Conservation (phyloP, 2,888 invertebrate species). For the Trissolcus brochymenae region DNA sequence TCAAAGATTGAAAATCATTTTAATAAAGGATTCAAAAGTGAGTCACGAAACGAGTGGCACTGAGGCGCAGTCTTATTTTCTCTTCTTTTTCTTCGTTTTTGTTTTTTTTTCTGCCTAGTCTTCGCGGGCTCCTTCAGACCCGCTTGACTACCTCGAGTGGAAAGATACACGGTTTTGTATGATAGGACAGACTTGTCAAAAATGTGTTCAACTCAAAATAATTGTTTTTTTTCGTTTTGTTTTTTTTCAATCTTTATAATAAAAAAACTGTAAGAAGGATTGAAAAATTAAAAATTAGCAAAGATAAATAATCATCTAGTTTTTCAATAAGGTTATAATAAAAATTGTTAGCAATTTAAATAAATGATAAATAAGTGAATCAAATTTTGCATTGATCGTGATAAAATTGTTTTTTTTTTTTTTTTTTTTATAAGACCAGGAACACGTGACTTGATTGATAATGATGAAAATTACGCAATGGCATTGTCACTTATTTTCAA, state of each 20-base stretch:
- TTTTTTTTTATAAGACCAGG: no score
- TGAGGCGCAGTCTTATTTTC: constrained; percentile 26
- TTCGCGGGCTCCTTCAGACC: constrained; percentile 28
- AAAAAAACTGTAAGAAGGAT: no score
- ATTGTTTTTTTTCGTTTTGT: not conserved
- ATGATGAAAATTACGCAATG: constrained; percentile 13
- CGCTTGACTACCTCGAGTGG: constrained; percentile 36
- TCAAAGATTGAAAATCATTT: constrained; percentile 22
- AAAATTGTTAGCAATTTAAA: no score
- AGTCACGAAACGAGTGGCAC: constrained; percentile 43
- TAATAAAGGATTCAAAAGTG: constrained; percentile 21
- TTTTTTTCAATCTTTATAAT: no score
- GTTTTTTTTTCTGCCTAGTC: not conserved
- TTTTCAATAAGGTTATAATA: no score
- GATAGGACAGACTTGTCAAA: constrained; percentile 33
- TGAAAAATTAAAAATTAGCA: no score
- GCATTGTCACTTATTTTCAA: constrained; percentile 9
- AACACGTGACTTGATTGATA: constrained; percentile 6
- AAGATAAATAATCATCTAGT: no score
- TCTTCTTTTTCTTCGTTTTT: constrained; percentile 18
- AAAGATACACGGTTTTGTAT: constrained; percentile 39
- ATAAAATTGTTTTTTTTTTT: no score
- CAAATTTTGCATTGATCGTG: no score
- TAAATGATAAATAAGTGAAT: no score
- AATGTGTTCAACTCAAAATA: constrained; percentile 25